phyloP scores from a whole-genome alignment of 2,797 vertebrate species.

The Hoplostethus atlanticus region DNA sequence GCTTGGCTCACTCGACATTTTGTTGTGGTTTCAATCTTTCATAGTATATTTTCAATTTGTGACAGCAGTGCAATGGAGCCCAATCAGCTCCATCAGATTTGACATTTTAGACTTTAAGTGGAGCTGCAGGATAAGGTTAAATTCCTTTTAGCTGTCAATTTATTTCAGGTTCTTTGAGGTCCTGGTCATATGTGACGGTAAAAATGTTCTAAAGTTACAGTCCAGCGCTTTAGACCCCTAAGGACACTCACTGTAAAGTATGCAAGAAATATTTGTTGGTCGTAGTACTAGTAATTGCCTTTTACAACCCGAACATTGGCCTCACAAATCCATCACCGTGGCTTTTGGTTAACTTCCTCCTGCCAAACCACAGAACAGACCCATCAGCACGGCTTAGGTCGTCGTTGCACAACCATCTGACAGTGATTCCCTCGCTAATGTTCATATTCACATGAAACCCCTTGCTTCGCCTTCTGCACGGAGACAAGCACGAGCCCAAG shows the following conservation, averaged over 20 bases:
- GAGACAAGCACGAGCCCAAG: constrained; percentile 1
- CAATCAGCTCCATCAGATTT: neutral
- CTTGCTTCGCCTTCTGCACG: neutral
- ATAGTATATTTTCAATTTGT: neutral
- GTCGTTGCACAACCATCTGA: constrained; percentile 26
- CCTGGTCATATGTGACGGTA: neutral
- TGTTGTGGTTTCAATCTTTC: neutral
- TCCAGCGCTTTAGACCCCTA: neutral
- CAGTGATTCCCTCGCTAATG: constrained; percentile 18
- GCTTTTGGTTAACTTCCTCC: constrained; percentile 21
- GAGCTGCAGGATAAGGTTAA: neutral
- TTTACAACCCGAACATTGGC: too few relatives aligned
- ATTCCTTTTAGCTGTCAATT: neutral
- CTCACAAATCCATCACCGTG: too few relatives aligned
- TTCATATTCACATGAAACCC: constrained; percentile 27
- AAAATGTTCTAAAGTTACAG: constrained; percentile 8
- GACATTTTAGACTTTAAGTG: too few relatives aligned
- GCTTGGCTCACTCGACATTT: neutral
- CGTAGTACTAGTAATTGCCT: too few relatives aligned
- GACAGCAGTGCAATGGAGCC: neutral
- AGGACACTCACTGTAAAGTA: too few relatives aligned
- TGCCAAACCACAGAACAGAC: constrained; percentile 37
- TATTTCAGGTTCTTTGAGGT: too few relatives aligned
- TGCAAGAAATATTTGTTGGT: too few relatives aligned
- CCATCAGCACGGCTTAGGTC: constrained; percentile 5